phyloP scores from a whole-genome alignment of 2,797 vertebrate genomes.

The Muscicapa comitata region DNA sequence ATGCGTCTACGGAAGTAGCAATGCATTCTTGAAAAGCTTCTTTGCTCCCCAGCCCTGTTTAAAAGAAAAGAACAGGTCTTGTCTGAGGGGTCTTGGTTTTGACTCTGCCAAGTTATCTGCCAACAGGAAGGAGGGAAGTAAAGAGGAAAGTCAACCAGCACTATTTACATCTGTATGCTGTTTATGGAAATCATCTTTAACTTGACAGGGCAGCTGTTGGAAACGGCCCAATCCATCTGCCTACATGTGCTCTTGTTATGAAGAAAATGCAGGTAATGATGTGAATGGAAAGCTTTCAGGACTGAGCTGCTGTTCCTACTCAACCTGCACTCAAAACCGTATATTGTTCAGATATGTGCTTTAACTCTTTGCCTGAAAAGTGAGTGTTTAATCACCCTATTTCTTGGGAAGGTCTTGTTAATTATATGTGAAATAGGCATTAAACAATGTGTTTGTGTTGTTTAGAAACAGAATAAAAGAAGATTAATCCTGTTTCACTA shows the following conservation, averaged over 20 bases:
- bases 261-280: slow-evolving; percentile 10
- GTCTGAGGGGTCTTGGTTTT: neutral
- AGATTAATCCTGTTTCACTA: neutral
- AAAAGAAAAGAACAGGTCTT: neutral
- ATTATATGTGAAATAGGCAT: neutral
- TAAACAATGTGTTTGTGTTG: neutral
- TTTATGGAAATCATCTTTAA: neutral
- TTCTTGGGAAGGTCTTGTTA: neutral
- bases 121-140: neutral
- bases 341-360: neutral
- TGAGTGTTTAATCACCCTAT: neutral
- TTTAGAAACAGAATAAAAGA: neutral
- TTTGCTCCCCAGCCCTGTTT: neutral
- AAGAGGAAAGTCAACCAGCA: neutral
- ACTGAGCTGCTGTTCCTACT: neutral
- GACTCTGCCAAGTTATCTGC: neutral
- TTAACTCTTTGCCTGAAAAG: neutral
- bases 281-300: slow-evolving; percentile 11
- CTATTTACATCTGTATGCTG: neutral
- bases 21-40: neutral
- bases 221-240: neutral
- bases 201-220: neutral
- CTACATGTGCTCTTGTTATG: neutral
- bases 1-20: neutral
- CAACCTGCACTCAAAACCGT: neutral